Conservation (phyloP, 1,140 invertebrate species). For the Penaeus vannamei region DNA sequence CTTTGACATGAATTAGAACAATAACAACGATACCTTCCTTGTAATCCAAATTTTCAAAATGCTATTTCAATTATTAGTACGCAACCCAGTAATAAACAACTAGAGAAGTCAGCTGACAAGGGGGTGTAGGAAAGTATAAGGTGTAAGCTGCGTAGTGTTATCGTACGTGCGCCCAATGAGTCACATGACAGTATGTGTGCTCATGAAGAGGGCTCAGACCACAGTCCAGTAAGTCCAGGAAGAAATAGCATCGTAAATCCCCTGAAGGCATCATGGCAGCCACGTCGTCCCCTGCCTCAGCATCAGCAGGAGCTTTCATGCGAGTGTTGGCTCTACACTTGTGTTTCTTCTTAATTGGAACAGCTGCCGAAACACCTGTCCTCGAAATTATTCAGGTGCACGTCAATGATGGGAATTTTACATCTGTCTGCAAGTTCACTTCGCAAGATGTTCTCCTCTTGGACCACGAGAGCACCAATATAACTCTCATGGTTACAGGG, state of each 20-base stretch:
- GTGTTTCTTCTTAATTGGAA: neutral
- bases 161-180: neutral
- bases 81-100: too few relatives aligned
- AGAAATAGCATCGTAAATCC: neutral
- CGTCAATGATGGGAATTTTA: neutral
- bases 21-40: too few relatives aligned
- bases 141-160: neutral
- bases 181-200: conserved; percentile 37
- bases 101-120: conserved; percentile 13
- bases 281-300: neutral
- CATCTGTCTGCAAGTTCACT: conserved; percentile 30
- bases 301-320: neutral
- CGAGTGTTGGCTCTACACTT: neutral
- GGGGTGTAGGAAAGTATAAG: neutral
- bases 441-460: conserved; percentile 4
- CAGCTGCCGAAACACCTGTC: neutral
- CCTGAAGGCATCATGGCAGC: conserved; percentile 46
- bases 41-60: too few relatives aligned
- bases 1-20: too few relatives aligned
- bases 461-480: neutral
- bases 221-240: neutral
- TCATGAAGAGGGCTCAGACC: neutral
- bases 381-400: neutral
- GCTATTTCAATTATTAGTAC: neutral
- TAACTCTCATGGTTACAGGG: conserved; percentile 14